Percentiles rank a stretch among this genome's conserved stretches.
phyloP scores from a whole-genome alignment of 2,888 invertebrate genomes.

The Tuberolachnus salignus region DNA sequence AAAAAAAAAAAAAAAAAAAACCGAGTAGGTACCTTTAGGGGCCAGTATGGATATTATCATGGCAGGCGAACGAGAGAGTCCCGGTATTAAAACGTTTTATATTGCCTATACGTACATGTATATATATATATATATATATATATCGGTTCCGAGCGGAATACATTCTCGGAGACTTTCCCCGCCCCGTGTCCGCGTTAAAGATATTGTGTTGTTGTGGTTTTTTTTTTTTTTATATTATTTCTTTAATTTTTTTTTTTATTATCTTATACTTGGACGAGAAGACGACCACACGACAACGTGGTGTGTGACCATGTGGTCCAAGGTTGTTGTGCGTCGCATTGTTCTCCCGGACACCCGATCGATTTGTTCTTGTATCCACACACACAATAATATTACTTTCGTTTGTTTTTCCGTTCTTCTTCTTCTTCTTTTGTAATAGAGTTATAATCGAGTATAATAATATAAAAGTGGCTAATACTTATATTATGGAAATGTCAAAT shows the following conservation, averaged over 20 bases:
- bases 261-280: too few species aligned
- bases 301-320: conserved; percentile 29
- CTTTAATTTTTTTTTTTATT: conserved; percentile 10
- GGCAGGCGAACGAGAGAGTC: conserved; percentile 24
- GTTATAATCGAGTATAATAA: too few species aligned
- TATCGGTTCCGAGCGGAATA: conserved; percentile 34
- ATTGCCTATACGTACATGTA: background rate
- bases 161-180: conserved; percentile 38
- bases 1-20: too few species aligned
- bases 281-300: background rate
- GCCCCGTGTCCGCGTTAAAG: background rate
- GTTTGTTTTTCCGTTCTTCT: background rate
- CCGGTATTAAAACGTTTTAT: conserved; percentile 24
- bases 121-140: background rate
- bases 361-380: background rate
- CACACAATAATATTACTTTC: background rate
- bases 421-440: background rate
- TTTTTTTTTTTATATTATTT: background rate
- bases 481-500: background rate
- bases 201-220: background rate
- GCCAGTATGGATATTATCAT: background rate
- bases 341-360: background rate
- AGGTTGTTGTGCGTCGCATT: conserved; percentile 24
- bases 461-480: background rate
- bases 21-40: conserved; percentile 7